These are phyloP conservation scores for Esox masquinongy DNA, from an alignment of 2,797 vertebrate species.

Conservation along the genomic window DNA sequence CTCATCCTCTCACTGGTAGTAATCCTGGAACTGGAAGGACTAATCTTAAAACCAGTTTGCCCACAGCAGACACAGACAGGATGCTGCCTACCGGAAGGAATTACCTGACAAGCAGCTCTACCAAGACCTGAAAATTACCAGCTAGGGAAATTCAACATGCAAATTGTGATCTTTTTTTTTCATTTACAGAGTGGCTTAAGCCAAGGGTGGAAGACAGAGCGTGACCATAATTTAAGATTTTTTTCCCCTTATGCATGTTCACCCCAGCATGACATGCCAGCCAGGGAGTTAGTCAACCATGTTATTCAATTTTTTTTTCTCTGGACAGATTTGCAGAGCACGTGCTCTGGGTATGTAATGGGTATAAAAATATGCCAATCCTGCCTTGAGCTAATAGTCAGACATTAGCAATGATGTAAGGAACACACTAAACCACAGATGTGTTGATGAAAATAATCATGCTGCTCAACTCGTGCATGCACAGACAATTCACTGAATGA, in stretches of 20 bases:
- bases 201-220: conserved; percentile 61
- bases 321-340: conserved; percentile 25
- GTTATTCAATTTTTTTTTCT: conserved; percentile 70
- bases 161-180: conserved; percentile 40
- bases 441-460: conserved; percentile 4
- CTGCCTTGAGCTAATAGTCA: conserved; percentile 19
- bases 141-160: conserved; percentile 47
- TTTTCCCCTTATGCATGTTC: conserved; percentile 58
- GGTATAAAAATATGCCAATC: conserved; percentile 47
- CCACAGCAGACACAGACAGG: conserved; percentile 48
- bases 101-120: conserved; percentile 57
- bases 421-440: not conserved
- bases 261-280: conserved; percentile 68
- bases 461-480: not conserved
- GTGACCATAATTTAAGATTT: conserved; percentile 71
- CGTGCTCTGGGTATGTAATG: conserved; percentile 23
- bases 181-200: conserved; percentile 54
- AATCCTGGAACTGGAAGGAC: conserved; percentile 44
- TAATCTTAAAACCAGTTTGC: conserved; percentile 47
- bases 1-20: conserved; percentile 44
- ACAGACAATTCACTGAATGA: conserved; percentile 43
- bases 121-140: conserved; percentile 62
- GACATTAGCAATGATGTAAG: conserved; percentile 7
- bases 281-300: conserved; percentile 74
- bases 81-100: conserved; percentile 60